Evolutionary conservation across 2,113 vertebrate genomes (phyloP), one percentile per base, ranked within the genome.

Genomic region (Boleophthalmus pectinirostris): DNA sequence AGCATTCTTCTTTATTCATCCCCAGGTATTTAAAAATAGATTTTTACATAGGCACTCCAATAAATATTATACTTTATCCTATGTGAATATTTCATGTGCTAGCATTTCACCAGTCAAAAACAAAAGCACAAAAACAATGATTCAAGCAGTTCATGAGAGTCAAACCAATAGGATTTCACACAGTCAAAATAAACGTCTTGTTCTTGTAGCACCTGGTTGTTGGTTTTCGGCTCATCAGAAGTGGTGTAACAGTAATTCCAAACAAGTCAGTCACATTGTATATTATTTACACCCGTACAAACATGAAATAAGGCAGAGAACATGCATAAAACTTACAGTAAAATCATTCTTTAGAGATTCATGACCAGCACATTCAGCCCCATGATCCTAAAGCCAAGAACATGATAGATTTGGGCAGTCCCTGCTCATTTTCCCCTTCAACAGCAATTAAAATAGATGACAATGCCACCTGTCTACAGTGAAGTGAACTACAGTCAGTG

Each of bases 1-100:
- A 87, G 77, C 82, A 81, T 82, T 82, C 76, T 80, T 81, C 74
- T 88, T 90, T 87, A 88, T 85, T 90, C 64, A 83, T 72, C 81
- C 38, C 75, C 72, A 87, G 87, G 77, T 24, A 7, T 87, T 87
- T 20, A 82, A 85, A 85, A 82, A 84, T 83, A 81, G 68, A 82
- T 69, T 66, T 80, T 16, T 82, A 84, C 77, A 77, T 24, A 88
- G 79, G 87, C 75, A 89, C 75, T 75, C 70, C 82, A 82, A 85
- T 79, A 81, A 78, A 77, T 78, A 77, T 68, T 21, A 61, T 64
- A 85, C 70, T 82, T 29, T 60, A 5, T 78, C 38, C 29, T 72
- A 66, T 60, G 58, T 87, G 69, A 82, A 75, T 16, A 51, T 51
- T 16, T 51, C 49, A 51, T 51, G 38, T 70, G 47, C 75, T 70